Evolutionary conservation across 2,797 vertebrate species (phyloP), one percentile per base, ranked within the genome.

Genomic region (Lepidocolaptes lacrymiger): DNA sequence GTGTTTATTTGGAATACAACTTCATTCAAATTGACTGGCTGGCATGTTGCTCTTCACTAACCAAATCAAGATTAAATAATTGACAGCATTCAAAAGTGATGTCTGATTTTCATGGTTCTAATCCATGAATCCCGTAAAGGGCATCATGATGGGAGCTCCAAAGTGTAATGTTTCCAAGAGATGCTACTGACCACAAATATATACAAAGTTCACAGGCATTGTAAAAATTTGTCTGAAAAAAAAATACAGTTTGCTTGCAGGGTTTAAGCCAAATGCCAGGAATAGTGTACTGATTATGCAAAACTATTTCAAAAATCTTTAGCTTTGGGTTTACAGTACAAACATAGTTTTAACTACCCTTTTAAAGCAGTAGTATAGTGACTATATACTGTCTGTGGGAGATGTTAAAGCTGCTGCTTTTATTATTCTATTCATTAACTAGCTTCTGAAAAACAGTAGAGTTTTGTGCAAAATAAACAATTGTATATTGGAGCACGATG

Each of bases 31-130:
- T 32, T 81, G 37, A n/a, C 49, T 88, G 26, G 7, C 44, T 90
- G 75, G 39, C 44, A 67, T 48, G n/a, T 75, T 79, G 34, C 34
- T 85, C 51, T 61, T 85, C 66, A 32, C 63, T 95, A 82, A 95
- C 28, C 59, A 84, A 77, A 92, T 85, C 55, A 55, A 83, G 88
- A 89, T 85, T 73, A 88, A 88, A 89, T 74, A 90, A 86, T 87
- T 63, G 76, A 46, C 61, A 80, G 43, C 10, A 12, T 91, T 95
- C 79, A 78, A 14, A 62, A 80, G 41, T 78, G 52, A 48, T 46
- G 66, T 91, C 88, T 83, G 87, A 88, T 93, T 91, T 95, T 82
- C 52, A 37, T 89, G 74, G 56, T 86, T 91, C 39, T 91, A 62
- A 73, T 88, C 64, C 82, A 22, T 52, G 36, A 77, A 43, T 75